Percentiles rank a stretch among this genome's conserved stretches.
These are phyloP conservation scores for Manis pentadactyla DNA, from an alignment of 2,797 vertebrate species.

Conservation along the genomic window DNA sequence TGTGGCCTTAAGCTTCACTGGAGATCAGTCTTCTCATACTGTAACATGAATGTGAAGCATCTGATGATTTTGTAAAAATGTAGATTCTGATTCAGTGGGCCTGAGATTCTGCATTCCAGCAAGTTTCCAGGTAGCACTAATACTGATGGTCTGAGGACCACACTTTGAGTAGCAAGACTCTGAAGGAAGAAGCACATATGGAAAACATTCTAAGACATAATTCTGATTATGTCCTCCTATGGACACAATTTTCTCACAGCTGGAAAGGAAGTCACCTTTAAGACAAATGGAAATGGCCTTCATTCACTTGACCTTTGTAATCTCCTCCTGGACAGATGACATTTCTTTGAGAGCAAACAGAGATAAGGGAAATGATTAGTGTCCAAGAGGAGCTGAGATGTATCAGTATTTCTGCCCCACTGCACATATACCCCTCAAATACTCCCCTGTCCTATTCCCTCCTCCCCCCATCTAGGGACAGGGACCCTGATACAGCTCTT, in stretches of 20 bases:
- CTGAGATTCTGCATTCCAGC: neutral
- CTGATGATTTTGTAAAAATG: slow-evolving; percentile 30
- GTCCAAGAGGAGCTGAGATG: neutral
- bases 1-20: neutral
- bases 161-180: neutral
- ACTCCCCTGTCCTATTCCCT: neutral
- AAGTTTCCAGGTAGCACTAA: neutral
- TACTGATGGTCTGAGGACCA: neutral
- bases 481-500: neutral
- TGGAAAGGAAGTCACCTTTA: slow-evolving; percentile 19
- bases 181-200: neutral
- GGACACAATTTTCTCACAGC: neutral
- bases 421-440: neutral
- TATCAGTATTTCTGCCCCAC: neutral
- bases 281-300: slow-evolving; percentile 23
- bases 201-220: neutral
- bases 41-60: slow-evolving; percentile 37
- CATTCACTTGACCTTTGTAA: slow-evolving; percentile 20
- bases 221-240: neutral
- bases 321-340: neutral
- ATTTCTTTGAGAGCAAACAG: slow-evolving; percentile 25
- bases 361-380: slow-evolving; percentile 4
- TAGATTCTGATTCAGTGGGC: neutral
- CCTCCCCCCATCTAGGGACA: neutral
- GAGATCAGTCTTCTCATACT: neutral